A percentile compares a stretch with the other conserved stretches of the same genome.
These are phyloP conservation scores for Acleris sparsana DNA, from an alignment of 2,888 invertebrate species.

Conservation along the genomic window DNA sequence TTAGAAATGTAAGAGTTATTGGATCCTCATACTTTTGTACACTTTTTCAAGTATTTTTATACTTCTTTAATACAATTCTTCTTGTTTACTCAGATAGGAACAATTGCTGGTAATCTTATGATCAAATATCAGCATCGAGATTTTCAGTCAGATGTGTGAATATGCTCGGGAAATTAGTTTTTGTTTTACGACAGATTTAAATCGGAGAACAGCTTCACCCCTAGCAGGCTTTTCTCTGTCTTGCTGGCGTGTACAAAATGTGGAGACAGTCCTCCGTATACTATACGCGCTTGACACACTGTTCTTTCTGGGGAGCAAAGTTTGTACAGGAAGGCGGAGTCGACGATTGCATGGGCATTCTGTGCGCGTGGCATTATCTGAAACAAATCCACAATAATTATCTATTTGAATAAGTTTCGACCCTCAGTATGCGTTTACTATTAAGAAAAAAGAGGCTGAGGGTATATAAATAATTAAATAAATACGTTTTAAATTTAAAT, in stretches of 20 bases:
- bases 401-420: background rate
- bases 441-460: background rate
- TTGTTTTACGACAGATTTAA: too few species aligned
- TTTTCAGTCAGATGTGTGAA: slow-evolving; percentile 89
- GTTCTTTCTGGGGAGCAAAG: slow-evolving; percentile 66
- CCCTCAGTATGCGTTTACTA: too few species aligned
- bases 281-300: slow-evolving; percentile 76
- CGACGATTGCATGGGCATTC: slow-evolving; percentile 89
- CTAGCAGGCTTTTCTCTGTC: slow-evolving; percentile 77
- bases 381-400: slow-evolving; percentile 12
- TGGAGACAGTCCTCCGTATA: slow-evolving; percentile 84
- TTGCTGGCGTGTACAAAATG: slow-evolving; percentile 71
- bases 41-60: background rate
- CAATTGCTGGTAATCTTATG: slow-evolving; percentile 88
- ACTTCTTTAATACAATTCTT: slow-evolving; percentile 26
- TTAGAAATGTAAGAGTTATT: slow-evolving; percentile 85
- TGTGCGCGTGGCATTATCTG: slow-evolving; percentile 89
- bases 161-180: too few species aligned
- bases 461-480: too few species aligned
- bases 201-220: slow-evolving; percentile 67
- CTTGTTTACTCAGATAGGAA: slow-evolving; percentile 76
- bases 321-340: slow-evolving; percentile 87
- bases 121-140: slow-evolving; percentile 86
- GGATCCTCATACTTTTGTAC: background rate
- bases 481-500: too few species aligned